Evolutionary conservation across 1,140 invertebrate species (phyloP), one percentile per base, ranked within the genome.

Genomic region (Platyura marginata): DNA sequence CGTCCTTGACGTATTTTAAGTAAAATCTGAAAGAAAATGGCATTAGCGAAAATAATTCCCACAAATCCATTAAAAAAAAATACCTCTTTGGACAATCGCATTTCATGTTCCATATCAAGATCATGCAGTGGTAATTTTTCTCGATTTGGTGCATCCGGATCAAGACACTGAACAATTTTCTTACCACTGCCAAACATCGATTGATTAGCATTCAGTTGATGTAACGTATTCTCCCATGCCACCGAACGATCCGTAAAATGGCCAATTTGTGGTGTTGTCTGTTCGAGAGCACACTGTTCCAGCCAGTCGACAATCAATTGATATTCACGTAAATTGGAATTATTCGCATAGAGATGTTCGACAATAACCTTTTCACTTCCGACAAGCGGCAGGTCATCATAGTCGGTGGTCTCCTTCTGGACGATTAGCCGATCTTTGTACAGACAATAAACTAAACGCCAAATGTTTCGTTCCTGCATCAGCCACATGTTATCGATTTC

Each of bases 261-360:
- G 48, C 81, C 72, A 11, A 80, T 62, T 29, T 75, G 71, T 35
- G 70, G 68, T 38, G 66, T 67, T 29, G 74, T 72, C 52, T 74
- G 69, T 53, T 89, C 82, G 16, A 74, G 62, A 13, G 81, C 77
- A 61, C 79, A 86, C 40, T 76, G 73, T 63, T 96, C 91, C 22
- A 96, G 57, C 90, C 91, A 95, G 60, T 95, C 89, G 16, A 94
- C 77, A 23, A 96, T 76, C 37, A 91, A 57, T 60, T 91, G 84
- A 53, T 79, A 74, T 62, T 88, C 75, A 45, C 84, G 64, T 9
- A 90, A 59, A 20, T 72, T 70, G 16, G 68, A 58, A 53, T 88
- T 77, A 47, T 46, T 46, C 16, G 41, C 21, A 49, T 74, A 79
- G 9, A 81, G 57, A 47, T 67, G 61, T 16, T 67, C 57, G 42